Evolutionary conservation across 2,888 invertebrate species (phyloP), one percentile per base, ranked within the genome.

Genomic region (Myopa tessellatipennis): DNA sequence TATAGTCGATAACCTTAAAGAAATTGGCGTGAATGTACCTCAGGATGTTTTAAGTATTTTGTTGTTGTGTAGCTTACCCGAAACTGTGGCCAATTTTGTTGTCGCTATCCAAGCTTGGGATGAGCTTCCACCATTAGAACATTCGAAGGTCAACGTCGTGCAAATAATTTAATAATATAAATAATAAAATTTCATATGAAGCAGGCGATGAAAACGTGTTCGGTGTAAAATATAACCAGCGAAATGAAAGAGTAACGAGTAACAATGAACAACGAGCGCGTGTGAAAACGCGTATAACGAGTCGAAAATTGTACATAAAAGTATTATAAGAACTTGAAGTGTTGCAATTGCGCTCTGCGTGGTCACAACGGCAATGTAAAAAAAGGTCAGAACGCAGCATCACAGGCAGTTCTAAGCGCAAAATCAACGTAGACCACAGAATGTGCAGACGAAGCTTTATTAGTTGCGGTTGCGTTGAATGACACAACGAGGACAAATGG

Each of bases 101-200:
- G 79, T 79, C 12, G 79, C 78, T n/a, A 78, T 79, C 18, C 77
- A 79, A 75, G 76, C 78, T 40, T 38, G 78, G 0, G 78, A 79
- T 73, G 61, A 61, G 26, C 61, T 26, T 61, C 61, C 61, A 61
- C 61, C 61, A 10, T 61, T 61, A 34, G 61, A n/a, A 26, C 61
- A 61, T 26, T 61, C 26, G 7, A 61, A 61, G 61, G 61, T 61
- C 18, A 61, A 26, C n/a, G 61, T 61, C 18, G n/a, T 61, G 26
- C 26, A 61, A 26, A 26, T 26, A 61, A 5, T 26, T 26, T n/a
- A 34, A 26, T 26, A 26, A 26, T 26, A 26, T 18, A 26, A 10
- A 61, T 26, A 34, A 4, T 26, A 7, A n/a, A n/a, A n/a, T n/a
- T n/a, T n/a, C n/a, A 61, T 18, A 26, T 61, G 61, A 61, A 26